Conservation (phyloP, 2,797 vertebrate species). For the Pogonophryne albipinna region DNA sequence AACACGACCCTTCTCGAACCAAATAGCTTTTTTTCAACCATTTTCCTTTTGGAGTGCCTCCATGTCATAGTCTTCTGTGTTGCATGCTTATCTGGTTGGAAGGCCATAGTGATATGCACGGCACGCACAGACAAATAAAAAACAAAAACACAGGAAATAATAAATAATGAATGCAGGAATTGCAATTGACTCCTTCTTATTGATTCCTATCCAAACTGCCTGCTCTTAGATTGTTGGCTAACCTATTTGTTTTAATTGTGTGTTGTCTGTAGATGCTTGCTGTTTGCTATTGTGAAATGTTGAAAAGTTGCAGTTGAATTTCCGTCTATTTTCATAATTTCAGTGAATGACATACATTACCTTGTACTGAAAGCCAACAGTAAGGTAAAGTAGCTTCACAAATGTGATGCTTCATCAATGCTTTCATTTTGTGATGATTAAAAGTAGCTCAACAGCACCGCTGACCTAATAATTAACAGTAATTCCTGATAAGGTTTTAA, state of each 20-base stretch:
- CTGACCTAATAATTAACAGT: neutral
- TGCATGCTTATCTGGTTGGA: conserved; percentile 39
- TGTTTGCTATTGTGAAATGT: neutral
- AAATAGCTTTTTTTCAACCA: conserved; percentile 51
- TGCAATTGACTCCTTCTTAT: neutral
- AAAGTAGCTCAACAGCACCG: conserved; percentile 8
- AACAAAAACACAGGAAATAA: conserved; percentile 15
- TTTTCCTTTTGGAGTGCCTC: conserved; percentile 63
- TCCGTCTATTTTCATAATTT: conserved; percentile 28
- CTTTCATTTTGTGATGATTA: neutral
- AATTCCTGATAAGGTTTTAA: neutral
- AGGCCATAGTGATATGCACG: conserved; percentile 16
- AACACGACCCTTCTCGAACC: conserved; percentile 76
- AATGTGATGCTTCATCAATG: neutral
- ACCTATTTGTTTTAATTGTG: neutral
- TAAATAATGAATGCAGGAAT: conserved; percentile 8
- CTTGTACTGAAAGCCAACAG: conserved; percentile 14
- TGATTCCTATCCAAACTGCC: conserved; percentile 15
- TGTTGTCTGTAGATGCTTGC: neutral
- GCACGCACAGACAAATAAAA: neutral
- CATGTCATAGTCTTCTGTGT: conserved; percentile 59
- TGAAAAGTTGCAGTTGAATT: conserved; percentile 9
- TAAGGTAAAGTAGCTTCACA: conserved; percentile 1
- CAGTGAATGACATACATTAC: neutral
- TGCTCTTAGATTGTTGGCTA: neutral